Percentiles rank a stretch among this genome's conserved stretches.
phyloP scores from a whole-genome alignment of 30 jellyfish, hydroid and myxozoan genomes.

The Aurelia coerulea region DNA sequence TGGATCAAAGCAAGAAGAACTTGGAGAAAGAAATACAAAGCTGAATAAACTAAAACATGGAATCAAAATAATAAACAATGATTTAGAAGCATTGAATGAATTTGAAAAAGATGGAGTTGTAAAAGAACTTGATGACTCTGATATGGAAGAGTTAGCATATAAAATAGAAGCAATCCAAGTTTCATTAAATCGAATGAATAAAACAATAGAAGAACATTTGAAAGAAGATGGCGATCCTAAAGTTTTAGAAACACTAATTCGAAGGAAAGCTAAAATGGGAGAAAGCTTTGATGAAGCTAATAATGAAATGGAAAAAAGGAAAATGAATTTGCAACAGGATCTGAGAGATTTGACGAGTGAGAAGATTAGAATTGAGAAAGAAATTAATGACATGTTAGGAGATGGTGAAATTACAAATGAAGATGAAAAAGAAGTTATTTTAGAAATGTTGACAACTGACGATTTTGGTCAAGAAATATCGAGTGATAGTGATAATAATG shows the following conservation, averaged over 20 bases:
- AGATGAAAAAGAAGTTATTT: slow-evolving; percentile 17
- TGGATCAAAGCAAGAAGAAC: neutral
- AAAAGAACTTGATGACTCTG: slow-evolving; percentile 36
- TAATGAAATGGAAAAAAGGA: slow-evolving; percentile 9
- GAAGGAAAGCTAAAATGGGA: slow-evolving; percentile 19
- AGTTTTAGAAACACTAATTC: slow-evolving; percentile 17
- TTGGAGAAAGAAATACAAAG: neutral
- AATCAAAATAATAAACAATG: slow-evolving; percentile 6
- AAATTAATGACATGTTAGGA: slow-evolving; percentile 32
- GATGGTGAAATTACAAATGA: slow-evolving; percentile 18
- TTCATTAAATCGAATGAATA: slow-evolving; percentile 34
- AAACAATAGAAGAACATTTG: slow-evolving; percentile 39
- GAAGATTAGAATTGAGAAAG: neutral
- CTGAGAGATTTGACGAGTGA: neutral
- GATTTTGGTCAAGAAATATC: neutral
- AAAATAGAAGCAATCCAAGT: slow-evolving; percentile 51
- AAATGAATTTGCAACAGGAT: slow-evolving; percentile 5
- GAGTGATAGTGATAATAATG: neutral
- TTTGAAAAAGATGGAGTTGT: slow-evolving; percentile 27
- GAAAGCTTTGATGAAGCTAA: slow-evolving; percentile 37
- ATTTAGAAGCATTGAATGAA: neutral
- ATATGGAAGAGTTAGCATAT: slow-evolving; percentile 40
- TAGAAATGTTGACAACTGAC: slow-evolving; percentile 2
- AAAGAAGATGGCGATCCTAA: slow-evolving; percentile 49
- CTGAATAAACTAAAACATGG: neutral